Evolutionary conservation across 2,888 invertebrate genomes (phyloP).

Genomic region (Torymus texanus): DNA sequence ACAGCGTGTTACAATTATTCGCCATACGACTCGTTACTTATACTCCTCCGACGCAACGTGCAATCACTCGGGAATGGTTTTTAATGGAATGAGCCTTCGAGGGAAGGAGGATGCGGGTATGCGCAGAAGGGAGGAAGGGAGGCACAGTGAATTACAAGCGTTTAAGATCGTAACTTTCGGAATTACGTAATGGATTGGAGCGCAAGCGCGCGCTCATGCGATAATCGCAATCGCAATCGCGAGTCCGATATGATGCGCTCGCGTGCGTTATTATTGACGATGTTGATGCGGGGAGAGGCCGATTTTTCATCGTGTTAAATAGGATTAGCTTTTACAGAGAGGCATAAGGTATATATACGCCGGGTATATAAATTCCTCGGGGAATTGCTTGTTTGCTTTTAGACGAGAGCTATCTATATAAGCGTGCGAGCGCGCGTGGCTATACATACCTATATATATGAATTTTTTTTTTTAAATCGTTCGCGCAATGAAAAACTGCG

Average conservation of each 20-base stretch:
- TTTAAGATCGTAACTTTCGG: conserved; percentile 41
- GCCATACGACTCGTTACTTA: conserved; percentile 6
- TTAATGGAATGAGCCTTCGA: neutral
- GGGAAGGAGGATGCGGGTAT: too few relatives aligned
- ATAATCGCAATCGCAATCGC: conserved; percentile 1
- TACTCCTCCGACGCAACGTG: conserved; percentile 19
- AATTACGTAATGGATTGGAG: conserved; percentile 40
- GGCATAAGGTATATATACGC: neutral
- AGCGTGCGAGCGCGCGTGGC: too few relatives aligned
- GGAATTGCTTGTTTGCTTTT: conserved; percentile 33
- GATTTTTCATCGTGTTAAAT: neutral
- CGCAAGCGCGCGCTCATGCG: neutral
- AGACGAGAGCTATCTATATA: neutral
- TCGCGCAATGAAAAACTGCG: too few relatives aligned
- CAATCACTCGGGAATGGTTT: conserved; percentile 30
- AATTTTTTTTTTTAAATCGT: too few relatives aligned
- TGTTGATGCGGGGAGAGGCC: neutral
- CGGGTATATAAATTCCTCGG: conserved; percentile 10
- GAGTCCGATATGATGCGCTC: neutral
- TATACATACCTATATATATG: too few relatives aligned
- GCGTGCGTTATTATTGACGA: conserved; percentile 23
- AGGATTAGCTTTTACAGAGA: neutral
- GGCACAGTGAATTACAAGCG: conserved; percentile 39
- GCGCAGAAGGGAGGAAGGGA: too few relatives aligned
- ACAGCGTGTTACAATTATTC: conserved; percentile 50